These are phyloP conservation scores for Trididemnum nubilum DNA, from an alignment of 23 tunicate species.

Conservation along the genomic window DNA sequence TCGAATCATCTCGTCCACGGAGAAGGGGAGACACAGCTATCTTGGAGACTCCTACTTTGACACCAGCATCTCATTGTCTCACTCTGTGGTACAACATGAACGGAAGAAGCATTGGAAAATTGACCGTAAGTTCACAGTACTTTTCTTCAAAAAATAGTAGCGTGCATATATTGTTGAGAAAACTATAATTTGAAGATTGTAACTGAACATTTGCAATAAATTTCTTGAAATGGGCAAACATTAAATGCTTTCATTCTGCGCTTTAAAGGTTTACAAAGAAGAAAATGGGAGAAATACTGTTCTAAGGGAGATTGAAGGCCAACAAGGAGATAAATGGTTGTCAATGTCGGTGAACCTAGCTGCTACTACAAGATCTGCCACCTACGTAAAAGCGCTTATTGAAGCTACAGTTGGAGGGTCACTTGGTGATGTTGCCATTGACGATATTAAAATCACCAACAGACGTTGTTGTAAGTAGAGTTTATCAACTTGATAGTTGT, in stretches of 20 bases:
- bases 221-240: too few relatives aligned
- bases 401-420: constrained; percentile 87
- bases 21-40: constrained; percentile 10
- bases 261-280: constrained; percentile 29
- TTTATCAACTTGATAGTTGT: not conserved
- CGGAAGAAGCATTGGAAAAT: constrained; percentile 64
- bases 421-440: constrained; percentile 94
- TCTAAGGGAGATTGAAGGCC: not conserved
- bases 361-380: not conserved
- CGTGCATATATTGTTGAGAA: too few relatives aligned
- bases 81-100: constrained; percentile 86
- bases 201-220: too few relatives aligned
- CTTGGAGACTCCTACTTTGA: not conserved
- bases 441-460: constrained; percentile 78
- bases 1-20: constrained; percentile 3
- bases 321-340: not conserved
- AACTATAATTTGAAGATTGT: too few relatives aligned
- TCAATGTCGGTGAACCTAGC: not conserved
- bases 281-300: not conserved
- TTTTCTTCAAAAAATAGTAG: too few relatives aligned
- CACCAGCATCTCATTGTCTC: constrained; percentile 73
- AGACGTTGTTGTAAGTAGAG: constrained; percentile 69
- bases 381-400: constrained; percentile 41
- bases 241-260: not conserved
- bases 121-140: constrained; percentile 52